Conservation (phyloP, 1,140 invertebrate species). For the Episyrphus balteatus region DNA sequence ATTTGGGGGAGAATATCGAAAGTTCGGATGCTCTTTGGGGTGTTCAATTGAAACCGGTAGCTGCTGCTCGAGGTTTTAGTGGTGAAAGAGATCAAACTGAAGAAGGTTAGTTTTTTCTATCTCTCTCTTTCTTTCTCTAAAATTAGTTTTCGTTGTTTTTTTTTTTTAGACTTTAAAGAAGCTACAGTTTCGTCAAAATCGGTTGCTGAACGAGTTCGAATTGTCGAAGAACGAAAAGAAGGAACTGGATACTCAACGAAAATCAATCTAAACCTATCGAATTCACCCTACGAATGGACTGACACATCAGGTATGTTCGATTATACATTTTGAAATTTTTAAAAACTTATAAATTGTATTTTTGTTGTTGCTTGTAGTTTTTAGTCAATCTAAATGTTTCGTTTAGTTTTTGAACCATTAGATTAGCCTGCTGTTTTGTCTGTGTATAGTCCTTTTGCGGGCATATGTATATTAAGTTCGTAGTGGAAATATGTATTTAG, state of each 20-base stretch:
- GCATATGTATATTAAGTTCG: too few relatives aligned
- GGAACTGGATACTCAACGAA: conserved; percentile 43
- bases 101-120: conserved; percentile 37
- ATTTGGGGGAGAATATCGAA: conserved; percentile 49
- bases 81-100: conserved; percentile 11
- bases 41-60: conserved; percentile 34
- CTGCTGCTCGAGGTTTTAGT: conserved; percentile 13
- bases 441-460: not conserved
- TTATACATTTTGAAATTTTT: conserved; percentile 6
- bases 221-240: conserved; percentile 24
- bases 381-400: too few relatives aligned
- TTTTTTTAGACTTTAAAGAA: not conserved
- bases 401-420: too few relatives aligned
- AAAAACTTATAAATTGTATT: conserved; percentile 13
- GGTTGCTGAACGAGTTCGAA: conserved; percentile 38
- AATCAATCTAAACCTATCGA: conserved; percentile 39
- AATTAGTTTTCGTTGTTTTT: not conserved
- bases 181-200: conserved; percentile 21
- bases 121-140: conserved; percentile 20
- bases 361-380: conserved; percentile 8
- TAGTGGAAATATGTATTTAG: too few relatives aligned
- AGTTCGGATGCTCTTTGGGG: conserved; percentile 41
- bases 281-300: conserved; percentile 15
- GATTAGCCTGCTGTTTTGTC: not conserved
- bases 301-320: conserved; percentile 27